A percentile compares a stretch with the other conserved stretches of the same genome.
Evolutionary conservation across 2,113 vertebrate species (phyloP).

Genomic region (Lanius ludovicianus): DNA sequence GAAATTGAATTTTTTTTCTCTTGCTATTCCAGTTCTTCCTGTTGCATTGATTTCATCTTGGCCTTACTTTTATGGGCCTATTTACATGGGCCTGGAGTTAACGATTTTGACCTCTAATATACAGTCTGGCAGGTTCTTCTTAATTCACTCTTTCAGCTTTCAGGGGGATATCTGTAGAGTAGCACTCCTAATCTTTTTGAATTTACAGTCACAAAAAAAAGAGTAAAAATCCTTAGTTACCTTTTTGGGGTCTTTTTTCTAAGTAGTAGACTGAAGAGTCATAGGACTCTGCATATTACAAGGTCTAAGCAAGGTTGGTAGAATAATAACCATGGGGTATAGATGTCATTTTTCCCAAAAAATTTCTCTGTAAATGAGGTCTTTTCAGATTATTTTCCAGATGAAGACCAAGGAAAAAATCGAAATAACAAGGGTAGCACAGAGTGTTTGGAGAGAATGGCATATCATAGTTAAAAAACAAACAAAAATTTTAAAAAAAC

Average conservation of each 20-base stretch:
- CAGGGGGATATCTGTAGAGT: background rate
- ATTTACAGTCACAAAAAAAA: background rate
- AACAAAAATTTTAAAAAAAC: rapidly evolving
- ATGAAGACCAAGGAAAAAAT: background rate
- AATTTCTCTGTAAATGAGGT: background rate
- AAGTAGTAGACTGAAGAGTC: background rate
- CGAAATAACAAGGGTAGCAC: background rate
- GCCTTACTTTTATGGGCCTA: background rate
- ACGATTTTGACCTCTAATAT: background rate
- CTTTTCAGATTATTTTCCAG: background rate
- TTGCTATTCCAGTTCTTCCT: background rate
- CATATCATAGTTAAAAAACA: background rate
- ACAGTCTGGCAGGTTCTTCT: background rate
- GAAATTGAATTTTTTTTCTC: background rate
- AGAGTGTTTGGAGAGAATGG: background rate
- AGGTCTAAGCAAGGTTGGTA: background rate
- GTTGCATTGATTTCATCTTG: background rate
- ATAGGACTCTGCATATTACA: background rate
- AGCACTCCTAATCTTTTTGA: background rate
- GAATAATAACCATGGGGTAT: background rate
- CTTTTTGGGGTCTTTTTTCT: background rate
- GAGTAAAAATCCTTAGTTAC: background rate
- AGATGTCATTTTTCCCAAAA: background rate
- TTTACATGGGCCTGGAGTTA: background rate
- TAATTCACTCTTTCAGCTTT: background rate